Conservation (phyloP, 2,888 invertebrate species). For the Hypena proboscidalis region DNA sequence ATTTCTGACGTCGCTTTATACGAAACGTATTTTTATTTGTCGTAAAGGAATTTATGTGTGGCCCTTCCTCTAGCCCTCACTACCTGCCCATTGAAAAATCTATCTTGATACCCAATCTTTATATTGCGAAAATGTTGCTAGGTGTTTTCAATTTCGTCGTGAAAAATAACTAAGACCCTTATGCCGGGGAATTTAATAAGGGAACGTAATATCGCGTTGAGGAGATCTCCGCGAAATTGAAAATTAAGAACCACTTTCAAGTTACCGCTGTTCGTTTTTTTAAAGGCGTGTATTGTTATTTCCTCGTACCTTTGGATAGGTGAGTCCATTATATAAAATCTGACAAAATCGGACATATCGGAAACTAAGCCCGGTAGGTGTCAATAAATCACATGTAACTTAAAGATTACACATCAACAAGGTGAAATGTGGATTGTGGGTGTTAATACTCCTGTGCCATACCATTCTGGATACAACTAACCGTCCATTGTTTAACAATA, state of each 20-base stretch:
- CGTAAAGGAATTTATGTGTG: conserved; percentile 78
- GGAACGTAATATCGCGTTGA: conserved; percentile 60
- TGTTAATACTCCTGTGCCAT: no score
- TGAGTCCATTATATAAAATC: no score
- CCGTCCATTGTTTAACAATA: no score
- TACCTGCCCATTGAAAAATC: conserved; percentile 60
- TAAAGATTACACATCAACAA: no score
- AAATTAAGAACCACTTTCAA: conserved; percentile 65
- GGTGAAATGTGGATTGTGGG: no score
- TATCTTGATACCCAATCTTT: conserved; percentile 69
- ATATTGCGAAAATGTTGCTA: conserved; percentile 72
- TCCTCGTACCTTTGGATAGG: no score
- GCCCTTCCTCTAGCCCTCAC: conserved; percentile 50
- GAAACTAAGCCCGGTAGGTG: no score
- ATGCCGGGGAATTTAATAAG: conserved; percentile 70
- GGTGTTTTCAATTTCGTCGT: conserved; percentile 77
- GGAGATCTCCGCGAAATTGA: conserved; percentile 65
- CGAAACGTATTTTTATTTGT: conserved; percentile 74
- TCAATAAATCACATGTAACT: no score
- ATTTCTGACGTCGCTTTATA: conserved; percentile 58
- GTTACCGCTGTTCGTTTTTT: conserved; percentile 46
- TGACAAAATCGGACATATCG: no score
- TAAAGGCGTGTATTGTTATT: conserved; percentile 37
- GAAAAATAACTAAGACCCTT: conserved; percentile 63
- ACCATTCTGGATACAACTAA: no score